These are phyloP conservation scores for Polydesmus complanatus DNA, from an alignment of 2,888 invertebrate genomes.

Conservation along the genomic window DNA sequence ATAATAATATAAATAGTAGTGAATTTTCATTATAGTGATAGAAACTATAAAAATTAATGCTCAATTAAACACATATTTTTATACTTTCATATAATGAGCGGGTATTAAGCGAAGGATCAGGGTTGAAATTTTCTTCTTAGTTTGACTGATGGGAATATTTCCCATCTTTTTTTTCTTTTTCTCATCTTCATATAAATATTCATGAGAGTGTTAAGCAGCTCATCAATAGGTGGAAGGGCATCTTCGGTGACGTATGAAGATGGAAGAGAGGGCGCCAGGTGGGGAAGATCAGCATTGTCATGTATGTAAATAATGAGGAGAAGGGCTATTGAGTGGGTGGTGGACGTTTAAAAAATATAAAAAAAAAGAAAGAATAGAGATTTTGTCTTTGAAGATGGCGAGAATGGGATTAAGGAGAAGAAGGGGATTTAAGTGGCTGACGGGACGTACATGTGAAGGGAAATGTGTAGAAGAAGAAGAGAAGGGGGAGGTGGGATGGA, in stretches of 20 bases:
- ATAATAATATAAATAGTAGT: too few species aligned
- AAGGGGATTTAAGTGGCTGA: neutral
- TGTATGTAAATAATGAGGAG: neutral
- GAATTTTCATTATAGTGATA: too few species aligned
- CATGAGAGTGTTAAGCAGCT: neutral
- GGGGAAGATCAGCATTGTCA: neutral
- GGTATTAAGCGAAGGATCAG: too few species aligned
- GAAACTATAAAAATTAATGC: too few species aligned
- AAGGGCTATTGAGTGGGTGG: too few species aligned
- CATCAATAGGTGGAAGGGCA: neutral
- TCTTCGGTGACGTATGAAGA: neutral
- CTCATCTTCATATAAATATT: neutral
- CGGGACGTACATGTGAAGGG: neutral
- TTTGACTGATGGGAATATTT: too few species aligned
- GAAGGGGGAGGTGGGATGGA: too few species aligned
- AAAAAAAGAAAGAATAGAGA: neutral
- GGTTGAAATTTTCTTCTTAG: too few species aligned
- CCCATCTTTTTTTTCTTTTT: neutral
- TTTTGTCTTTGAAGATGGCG: neutral
- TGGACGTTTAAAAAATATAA: too few species aligned
- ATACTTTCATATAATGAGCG: too few species aligned
- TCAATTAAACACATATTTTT: too few species aligned
- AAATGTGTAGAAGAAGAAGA: too few species aligned
- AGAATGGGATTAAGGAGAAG: neutral
- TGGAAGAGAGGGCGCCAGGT: neutral